Evolutionary conservation across 2,113 vertebrate genomes (phyloP).

Genomic region (Nansenia antarctica): DNA sequence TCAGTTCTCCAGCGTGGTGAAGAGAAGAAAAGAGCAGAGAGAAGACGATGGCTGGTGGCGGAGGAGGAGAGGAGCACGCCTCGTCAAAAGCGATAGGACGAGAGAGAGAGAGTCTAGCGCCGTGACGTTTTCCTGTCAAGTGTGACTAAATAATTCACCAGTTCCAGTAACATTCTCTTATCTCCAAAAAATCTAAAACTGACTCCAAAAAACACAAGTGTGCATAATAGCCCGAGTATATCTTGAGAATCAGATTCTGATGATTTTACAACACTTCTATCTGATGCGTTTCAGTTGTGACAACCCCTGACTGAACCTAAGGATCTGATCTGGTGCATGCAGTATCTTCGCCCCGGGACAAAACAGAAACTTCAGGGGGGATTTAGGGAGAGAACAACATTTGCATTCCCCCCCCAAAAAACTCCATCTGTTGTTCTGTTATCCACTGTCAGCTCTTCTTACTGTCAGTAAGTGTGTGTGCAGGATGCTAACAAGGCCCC

Average conservation of each 20-base stretch:
- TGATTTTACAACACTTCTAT: conserved; percentile 27
- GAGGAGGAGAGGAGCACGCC: not conserved
- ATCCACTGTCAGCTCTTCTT: conserved; percentile 48
- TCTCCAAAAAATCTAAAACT: conserved; percentile 7
- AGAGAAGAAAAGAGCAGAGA: conserved; percentile 11
- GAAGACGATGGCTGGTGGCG: conserved; percentile 10
- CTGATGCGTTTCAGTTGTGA: conserved; percentile 10
- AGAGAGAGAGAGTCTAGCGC: conserved; percentile 35
- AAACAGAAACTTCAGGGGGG: conserved; percentile 18
- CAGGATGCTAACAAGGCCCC: not conserved
- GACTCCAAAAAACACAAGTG: conserved; percentile 22
- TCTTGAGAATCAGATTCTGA: not conserved
- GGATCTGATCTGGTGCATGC: not conserved
- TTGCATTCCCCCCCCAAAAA: conserved; percentile 47
- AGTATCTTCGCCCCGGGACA: not conserved
- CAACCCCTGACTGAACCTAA: conserved; percentile 18
- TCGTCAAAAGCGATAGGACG: no score
- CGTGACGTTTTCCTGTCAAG: conserved; percentile 15
- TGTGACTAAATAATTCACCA: conserved; percentile 56
- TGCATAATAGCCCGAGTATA: conserved; percentile 9
- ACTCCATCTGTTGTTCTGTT: conserved; percentile 37
- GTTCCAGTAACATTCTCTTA: conserved; percentile 31
- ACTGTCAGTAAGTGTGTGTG: not conserved
- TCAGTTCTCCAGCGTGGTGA: conserved; percentile 41
- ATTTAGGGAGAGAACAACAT: conserved; percentile 30